Evolutionary conservation across 2,797 vertebrate genomes (phyloP).

Genomic region (Eleutherodactylus coqui): DNA sequence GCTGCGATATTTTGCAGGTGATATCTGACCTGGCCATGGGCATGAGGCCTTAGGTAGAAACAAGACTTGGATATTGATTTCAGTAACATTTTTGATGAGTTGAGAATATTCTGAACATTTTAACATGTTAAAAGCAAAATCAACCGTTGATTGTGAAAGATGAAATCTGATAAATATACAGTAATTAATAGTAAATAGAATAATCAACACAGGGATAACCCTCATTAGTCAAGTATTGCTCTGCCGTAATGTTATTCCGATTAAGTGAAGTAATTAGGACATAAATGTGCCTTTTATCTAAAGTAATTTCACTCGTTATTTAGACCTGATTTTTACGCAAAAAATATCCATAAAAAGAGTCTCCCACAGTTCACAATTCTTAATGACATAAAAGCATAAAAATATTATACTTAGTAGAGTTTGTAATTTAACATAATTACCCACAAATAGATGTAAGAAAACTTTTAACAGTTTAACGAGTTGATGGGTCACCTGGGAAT

Average conservation of each 20-base stretch:
- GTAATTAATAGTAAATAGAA: slow-evolving; percentile 20
- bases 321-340: neutral
- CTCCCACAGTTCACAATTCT: neutral
- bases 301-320: slow-evolving; percentile 5
- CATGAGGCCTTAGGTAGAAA: too few relatives aligned
- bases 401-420: neutral
- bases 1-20: too few relatives aligned
- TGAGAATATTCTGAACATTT: neutral
- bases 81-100: neutral
- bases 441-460: neutral
- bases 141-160: neutral
- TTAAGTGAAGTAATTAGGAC: slow-evolving; percentile 7
- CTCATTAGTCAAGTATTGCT: slow-evolving; percentile 14
- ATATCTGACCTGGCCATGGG: too few relatives aligned
- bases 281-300: slow-evolving; percentile 13
- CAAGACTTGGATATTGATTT: neutral
- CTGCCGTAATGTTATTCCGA: slow-evolving; percentile 1
- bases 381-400: slow-evolving; percentile 1
- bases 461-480: neutral
- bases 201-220: neutral
- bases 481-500: neutral
- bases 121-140: neutral
- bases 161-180: neutral
- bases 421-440: neutral
- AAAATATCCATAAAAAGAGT: neutral